Conservation (phyloP, 2,797 vertebrate species). For the Neoniphon sammara region DNA sequence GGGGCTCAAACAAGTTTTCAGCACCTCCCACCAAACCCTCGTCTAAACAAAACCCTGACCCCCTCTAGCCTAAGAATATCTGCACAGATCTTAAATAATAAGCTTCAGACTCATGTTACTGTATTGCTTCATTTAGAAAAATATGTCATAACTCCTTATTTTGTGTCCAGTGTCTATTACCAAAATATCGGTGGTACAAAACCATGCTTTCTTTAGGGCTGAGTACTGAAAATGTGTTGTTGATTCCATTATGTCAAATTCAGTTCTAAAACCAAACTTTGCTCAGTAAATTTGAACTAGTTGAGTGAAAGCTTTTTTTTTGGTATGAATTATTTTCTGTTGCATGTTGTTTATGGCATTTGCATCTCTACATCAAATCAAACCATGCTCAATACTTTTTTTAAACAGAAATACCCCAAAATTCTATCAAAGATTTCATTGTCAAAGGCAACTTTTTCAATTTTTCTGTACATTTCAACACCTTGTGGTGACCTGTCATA, state of each 20-base stretch:
- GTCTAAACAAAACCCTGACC: slow-evolving; percentile 1
- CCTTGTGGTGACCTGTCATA: neutral
- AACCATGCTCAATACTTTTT: neutral
- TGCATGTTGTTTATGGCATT: neutral
- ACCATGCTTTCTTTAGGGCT: too few species aligned
- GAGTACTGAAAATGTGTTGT: too few species aligned
- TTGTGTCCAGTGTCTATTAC: neutral
- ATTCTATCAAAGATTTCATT: neutral
- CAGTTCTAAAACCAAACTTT: neutral
- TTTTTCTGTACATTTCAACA: neutral
- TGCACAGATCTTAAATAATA: neutral
- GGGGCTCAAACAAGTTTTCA: slow-evolving; percentile 22
- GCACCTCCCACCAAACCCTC: slow-evolving; percentile 4
- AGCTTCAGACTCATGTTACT: neutral
- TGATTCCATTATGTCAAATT: too few species aligned
- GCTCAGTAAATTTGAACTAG: neutral
- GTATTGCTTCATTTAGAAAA: neutral
- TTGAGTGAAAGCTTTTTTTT: neutral
- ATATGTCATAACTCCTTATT: neutral
- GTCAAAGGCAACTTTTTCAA: neutral
- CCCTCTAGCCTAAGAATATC: neutral
- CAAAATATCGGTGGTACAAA: neutral
- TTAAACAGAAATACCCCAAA: neutral
- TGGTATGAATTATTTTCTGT: neutral
- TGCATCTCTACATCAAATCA: neutral